phyloP scores from a whole-genome alignment of 2,888 invertebrate genomes.

The Danaus chrysippus region DNA sequence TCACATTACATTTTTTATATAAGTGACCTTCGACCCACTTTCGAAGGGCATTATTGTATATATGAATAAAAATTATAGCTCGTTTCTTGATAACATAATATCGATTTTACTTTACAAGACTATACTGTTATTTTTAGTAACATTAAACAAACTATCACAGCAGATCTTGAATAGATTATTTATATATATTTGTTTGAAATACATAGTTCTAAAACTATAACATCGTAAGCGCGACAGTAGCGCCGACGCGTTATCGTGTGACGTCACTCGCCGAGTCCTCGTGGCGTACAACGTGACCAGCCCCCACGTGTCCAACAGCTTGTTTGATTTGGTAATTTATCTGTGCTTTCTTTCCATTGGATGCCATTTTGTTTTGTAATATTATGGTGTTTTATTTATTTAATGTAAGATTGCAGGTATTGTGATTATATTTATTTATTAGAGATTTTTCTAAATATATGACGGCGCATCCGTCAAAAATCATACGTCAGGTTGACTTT shows the following conservation, averaged over 20 bases:
- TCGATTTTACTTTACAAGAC: no score
- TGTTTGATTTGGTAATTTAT: slow-evolving; percentile 7
- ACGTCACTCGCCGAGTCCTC: slow-evolving; percentile 32
- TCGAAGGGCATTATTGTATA: neutral
- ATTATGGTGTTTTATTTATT: neutral
- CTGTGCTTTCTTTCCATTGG: slow-evolving; percentile 7
- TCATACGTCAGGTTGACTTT: no score
- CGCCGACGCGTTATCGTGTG: slow-evolving; percentile 2
- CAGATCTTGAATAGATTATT: no score
- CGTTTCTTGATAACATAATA: neutral
- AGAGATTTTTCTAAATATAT: no score
- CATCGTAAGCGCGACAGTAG: neutral
- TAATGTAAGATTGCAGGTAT: neutral
- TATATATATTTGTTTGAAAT: neutral
- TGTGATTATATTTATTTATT: no score
- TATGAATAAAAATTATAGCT: slow-evolving; percentile 1
- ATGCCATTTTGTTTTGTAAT: neutral
- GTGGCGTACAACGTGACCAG: slow-evolving; percentile 42
- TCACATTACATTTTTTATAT: neutral
- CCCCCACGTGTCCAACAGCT: slow-evolving; percentile 33
- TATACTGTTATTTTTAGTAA: no score
- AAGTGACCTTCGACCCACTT: neutral
- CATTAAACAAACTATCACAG: no score
- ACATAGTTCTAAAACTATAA: neutral
- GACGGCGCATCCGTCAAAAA: no score